A percentile compares a stretch with the other conserved stretches of the same genome.
Conservation (phyloP, 2,797 vertebrate species). For the Danio tinwini region DNA sequence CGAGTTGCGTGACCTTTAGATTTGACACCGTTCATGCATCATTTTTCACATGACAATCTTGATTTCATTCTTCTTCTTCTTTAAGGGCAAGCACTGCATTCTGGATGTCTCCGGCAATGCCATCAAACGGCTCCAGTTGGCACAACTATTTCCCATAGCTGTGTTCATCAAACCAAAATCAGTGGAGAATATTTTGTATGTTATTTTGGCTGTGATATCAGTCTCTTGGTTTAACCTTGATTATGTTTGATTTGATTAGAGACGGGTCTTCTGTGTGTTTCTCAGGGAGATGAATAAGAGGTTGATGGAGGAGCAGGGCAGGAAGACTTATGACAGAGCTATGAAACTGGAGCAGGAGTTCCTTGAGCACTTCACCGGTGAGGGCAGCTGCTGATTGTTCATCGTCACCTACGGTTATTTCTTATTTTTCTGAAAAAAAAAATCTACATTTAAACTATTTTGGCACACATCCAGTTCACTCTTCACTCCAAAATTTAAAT, state of each 20-base stretch:
- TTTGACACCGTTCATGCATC: not conserved
- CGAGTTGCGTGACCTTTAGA: not conserved
- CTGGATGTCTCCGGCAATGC: conserved; percentile 98
- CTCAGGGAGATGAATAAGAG: conserved; percentile 98
- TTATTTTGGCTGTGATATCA: conserved; percentile 48
- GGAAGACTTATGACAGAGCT: conserved; percentile 93
- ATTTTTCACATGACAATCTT: not conserved
- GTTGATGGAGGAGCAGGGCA: conserved; percentile 91
- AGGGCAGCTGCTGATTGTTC: conserved; percentile 52
- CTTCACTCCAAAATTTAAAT: no score
- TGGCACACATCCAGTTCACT: no score
- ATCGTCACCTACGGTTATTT: not conserved
- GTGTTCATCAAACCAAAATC: conserved; percentile 94
- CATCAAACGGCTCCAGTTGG: conserved; percentile 95
- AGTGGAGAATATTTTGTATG: conserved; percentile 95
- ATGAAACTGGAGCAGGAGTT: conserved; percentile 96
- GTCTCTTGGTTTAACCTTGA: not conserved
- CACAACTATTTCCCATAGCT: conserved; percentile 91
- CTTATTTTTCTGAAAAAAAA: not conserved
- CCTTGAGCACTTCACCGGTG: conserved; percentile 95
- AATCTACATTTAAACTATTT: no score
- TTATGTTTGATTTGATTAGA: not conserved
- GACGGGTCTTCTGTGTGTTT: conserved; percentile 37
- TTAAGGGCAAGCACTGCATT: conserved; percentile 96
- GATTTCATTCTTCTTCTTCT: conserved; percentile 18